phyloP scores from a whole-genome alignment of 2,113 vertebrate species.

The Neotoma lepida region DNA sequence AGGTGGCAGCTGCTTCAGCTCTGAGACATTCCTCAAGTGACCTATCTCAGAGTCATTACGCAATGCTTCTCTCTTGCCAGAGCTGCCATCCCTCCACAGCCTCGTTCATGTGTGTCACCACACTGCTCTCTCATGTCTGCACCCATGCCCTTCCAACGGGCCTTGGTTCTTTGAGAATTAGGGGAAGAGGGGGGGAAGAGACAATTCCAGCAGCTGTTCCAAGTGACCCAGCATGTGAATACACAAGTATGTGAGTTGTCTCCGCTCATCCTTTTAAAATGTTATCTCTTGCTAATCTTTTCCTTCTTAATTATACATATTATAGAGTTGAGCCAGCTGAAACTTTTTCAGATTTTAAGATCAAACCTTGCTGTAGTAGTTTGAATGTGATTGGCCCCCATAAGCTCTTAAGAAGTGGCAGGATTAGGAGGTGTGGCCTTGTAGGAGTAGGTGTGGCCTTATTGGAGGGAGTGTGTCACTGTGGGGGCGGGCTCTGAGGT shows the following conservation, averaged over 20 bases:
- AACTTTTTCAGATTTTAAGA: background rate
- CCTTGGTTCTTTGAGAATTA: slow-evolving; percentile 38
- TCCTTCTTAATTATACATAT: background rate
- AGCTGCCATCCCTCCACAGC: background rate
- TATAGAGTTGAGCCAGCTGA: background rate
- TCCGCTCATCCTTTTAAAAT: background rate
- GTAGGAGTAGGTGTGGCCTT: background rate
- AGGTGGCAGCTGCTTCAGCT: slow-evolving; percentile 57
- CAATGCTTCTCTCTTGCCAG: slow-evolving; percentile 45
- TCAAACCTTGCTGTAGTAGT: background rate
- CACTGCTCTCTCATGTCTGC: background rate
- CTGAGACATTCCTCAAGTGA: slow-evolving; percentile 50
- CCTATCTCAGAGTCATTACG: slow-evolving; percentile 60
- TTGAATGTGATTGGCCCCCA: background rate
- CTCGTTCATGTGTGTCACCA: background rate
- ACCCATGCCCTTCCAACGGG: slow-evolving; percentile 25
- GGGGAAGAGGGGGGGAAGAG: background rate
- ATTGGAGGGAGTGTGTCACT: background rate
- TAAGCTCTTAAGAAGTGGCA: background rate
- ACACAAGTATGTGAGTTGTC: slow-evolving; percentile 23
- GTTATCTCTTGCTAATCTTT: background rate
- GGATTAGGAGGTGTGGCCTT: background rate
- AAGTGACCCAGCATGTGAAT: slow-evolving; percentile 20
- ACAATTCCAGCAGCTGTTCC: slow-evolving; percentile 8
- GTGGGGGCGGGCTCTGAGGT: background rate